Base-by-base conservation (phyloP, 2,113 vertebrate genomes). In the Delphinapterus leucas region DNA sequence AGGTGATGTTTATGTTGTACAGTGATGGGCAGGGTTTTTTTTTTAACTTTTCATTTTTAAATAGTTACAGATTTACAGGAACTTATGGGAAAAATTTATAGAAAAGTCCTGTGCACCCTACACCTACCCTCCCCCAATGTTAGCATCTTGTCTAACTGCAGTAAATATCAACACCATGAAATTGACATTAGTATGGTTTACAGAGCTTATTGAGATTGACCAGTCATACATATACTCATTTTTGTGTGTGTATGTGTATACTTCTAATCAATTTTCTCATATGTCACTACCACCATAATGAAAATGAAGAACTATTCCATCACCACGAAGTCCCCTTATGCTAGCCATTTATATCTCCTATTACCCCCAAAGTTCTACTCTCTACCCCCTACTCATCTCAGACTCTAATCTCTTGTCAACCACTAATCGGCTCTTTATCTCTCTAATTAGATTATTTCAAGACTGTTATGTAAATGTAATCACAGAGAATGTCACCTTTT, bases 31-130 rank as follows among this genome's bases (percentile, higher is more conserved):
- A 73, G 20, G 1, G 9, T 55, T 58, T 31, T n/a, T 55, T 44
- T 6, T 83, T 55, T 28, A 84, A 20, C 15, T 88, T 93, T 73
- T 89, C 4, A 82, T 49, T 96, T 96, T 82, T 33, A 94, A 92
- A 36, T 81, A 76, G 77, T 33, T 86, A 81, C 21, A 68, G 60
- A 60, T 73, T 55, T 44, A 65, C 18, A 53, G 33, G 18, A 89
- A 71, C 28, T 60, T 86, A n/a, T 58, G 21, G 1, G 44, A 44
- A 74, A 86, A 47, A 53, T 53, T 2, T 76, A 67, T 33, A 68
- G 5, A 3, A 15, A 80, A 7, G 12, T 74, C 28, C 17, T 1
- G 1, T 65, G 17, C 11, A 44, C 3, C 47, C 1, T 63, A 38
- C 8, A n/a, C 17, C 2, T 5, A 3, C 7, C 1, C 8, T 49